Conservation (phyloP, 2,888 invertebrate species). For the Mesopsocus fuscifrons region DNA sequence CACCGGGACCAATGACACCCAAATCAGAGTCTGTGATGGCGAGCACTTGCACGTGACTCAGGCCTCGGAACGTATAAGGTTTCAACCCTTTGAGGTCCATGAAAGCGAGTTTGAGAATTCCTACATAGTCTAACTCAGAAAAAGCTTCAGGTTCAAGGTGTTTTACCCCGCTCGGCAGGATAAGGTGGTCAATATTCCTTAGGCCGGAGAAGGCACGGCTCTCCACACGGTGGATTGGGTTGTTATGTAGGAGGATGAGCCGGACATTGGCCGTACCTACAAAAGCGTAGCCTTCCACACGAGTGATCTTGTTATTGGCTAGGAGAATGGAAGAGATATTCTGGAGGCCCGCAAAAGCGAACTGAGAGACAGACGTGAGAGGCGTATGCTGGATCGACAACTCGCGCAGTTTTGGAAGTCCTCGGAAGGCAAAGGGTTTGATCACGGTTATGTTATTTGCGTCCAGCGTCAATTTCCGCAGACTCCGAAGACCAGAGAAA, state of each 20-base stretch:
- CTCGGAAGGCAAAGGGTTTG: slow-evolving; percentile 70
- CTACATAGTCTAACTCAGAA: slow-evolving; percentile 63
- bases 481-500: slow-evolving; percentile 56
- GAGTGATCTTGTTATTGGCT: slow-evolving; percentile 48
- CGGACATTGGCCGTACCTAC: slow-evolving; percentile 71
- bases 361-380: slow-evolving; percentile 56
- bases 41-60: slow-evolving; percentile 52
- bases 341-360: slow-evolving; percentile 67
- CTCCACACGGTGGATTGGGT: slow-evolving; percentile 62
- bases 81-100: slow-evolving; percentile 60
- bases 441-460: slow-evolving; percentile 72
- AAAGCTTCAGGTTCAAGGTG: slow-evolving; percentile 63
- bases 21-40: slow-evolving; percentile 68
- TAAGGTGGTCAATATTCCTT: slow-evolving; percentile 62
- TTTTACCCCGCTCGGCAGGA: slow-evolving; percentile 61
- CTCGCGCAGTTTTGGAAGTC: slow-evolving; percentile 54
- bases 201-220: slow-evolving; percentile 70
- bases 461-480: slow-evolving; percentile 67
- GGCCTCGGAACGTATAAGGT: slow-evolving; percentile 54
- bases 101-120: slow-evolving; percentile 57
- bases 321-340: slow-evolving; percentile 54
- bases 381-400: slow-evolving; percentile 76
- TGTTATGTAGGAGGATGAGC: slow-evolving; percentile 62
- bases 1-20: slow-evolving; percentile 50
- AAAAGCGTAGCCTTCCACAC: slow-evolving; percentile 56